These are phyloP conservation scores for Porites lutea DNA, from an alignment of 64 coral and sea anemone species.

Conservation along the genomic window DNA sequence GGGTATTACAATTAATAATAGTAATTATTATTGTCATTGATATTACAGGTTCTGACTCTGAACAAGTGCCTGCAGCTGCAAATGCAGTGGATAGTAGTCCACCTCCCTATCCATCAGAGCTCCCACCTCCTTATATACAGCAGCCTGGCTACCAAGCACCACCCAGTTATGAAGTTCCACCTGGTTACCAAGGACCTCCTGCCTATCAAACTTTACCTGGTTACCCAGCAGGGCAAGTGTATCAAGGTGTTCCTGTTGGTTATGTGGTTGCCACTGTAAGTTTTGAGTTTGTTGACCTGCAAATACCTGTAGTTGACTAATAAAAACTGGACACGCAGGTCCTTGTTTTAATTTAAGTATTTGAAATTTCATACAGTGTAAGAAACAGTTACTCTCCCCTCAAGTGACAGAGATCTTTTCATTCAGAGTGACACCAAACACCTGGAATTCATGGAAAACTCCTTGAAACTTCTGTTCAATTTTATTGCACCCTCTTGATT, in stretches of 20 bases:
- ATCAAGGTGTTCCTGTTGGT: slow-evolving; percentile 16
- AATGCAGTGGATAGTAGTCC: neutral
- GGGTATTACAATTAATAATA: too few relatives aligned
- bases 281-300: neutral
- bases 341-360: too few relatives aligned
- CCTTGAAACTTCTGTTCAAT: too few relatives aligned
- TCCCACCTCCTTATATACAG: neutral
- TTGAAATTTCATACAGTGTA: too few relatives aligned
- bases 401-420: too few relatives aligned
- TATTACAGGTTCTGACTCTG: neutral
- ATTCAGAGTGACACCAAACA: too few relatives aligned
- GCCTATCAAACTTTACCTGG: neutral
- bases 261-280: neutral
- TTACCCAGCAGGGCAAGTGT: neutral
- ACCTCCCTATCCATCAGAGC: neutral
- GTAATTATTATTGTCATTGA: neutral
- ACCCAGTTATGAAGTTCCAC: slow-evolving; percentile 25
- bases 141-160: slow-evolving; percentile 7
- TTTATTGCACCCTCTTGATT: too few relatives aligned
- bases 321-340: neutral
- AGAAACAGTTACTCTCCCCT: too few relatives aligned
- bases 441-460: too few relatives aligned
- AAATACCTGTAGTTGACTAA: neutral
- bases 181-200: neutral
- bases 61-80: neutral